Conservation (phyloP, 2,113 vertebrate species). For the Charina bottae region DNA sequence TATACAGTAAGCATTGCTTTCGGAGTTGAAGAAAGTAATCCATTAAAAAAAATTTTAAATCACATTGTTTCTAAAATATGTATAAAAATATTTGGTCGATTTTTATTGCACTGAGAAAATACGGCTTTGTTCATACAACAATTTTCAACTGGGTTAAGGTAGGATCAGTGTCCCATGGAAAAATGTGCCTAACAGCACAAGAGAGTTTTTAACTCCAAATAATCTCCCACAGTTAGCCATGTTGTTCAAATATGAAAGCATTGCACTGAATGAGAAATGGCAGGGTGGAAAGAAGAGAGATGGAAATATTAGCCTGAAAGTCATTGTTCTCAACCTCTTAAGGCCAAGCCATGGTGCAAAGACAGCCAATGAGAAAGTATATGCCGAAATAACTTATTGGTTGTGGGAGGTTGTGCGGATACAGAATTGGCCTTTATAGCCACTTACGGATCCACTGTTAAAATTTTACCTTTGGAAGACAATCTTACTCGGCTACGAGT, state of each 20-base stretch:
- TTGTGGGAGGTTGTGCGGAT: too few relatives aligned
- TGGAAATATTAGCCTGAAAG: not conserved
- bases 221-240: not conserved
- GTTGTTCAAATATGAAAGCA: not conserved
- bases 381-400: not conserved
- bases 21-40: not conserved
- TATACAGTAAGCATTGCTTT: not conserved
- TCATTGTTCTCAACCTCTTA: not conserved
- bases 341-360: not conserved
- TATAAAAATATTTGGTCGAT: not conserved
- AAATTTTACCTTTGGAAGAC: too few relatives aligned
- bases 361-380: not conserved
- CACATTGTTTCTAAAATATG: not conserved
- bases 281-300: not conserved
- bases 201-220: not conserved
- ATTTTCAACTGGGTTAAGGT: not conserved
- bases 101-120: not conserved
- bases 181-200: not conserved
- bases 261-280: not conserved
- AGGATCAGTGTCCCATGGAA: not conserved
- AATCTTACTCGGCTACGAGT: too few relatives aligned
- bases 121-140: not conserved
- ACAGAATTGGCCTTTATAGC: too few relatives aligned
- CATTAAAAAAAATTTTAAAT: not conserved
- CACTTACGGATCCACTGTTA: too few relatives aligned